Base-by-base conservation (phyloP, 2,113 vertebrate species). In the Podilymbus podiceps region DNA sequence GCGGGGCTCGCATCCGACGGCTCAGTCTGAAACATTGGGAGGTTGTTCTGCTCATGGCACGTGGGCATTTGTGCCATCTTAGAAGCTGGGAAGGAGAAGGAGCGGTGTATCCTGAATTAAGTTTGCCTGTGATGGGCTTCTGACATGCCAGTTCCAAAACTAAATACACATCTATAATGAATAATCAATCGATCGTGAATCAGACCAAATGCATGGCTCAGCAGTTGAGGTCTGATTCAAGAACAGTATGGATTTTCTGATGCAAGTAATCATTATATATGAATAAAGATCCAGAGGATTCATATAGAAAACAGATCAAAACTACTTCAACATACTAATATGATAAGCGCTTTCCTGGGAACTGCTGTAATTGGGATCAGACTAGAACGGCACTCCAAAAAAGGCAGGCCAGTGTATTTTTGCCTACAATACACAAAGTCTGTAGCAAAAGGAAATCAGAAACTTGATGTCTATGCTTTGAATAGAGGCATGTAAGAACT, bases 1-100 rank as follows among this genome's bases (percentile, higher is more conserved):
- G 75, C 0, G 9, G 64, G 50, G 42, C 44, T 71, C 4, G 4
- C 6, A 40, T 13, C 72, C 2, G 0, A 25, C 33, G 46, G 71
- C 64, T 52, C 49, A 12, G 58, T 2, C 56, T 44, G 38, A 47
- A 69, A 25, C 9, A 42, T 42, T 1, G 33, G 23, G 14, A 60
- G 38, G 17, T 10, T 25, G 12, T 18, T 80, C 77, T 66, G 50
- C 62, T 67, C 62, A 25, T 40, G 8, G 4, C 4, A 6, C 8
- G 3, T 1, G 21, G 42, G 12, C 9, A 31, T 15, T 23, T 35
- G 6, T 22, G 8, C 62, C 44, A 12, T 31, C 24, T 33, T 8
- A 66, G 74, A 30, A 56, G 50, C 44, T 66, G 47, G 58, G 62
- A 62, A 72, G 68, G 15, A 49, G 12, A 25, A 68, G 63, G 19